phyloP scores from a whole-genome alignment of 2,888 invertebrate species.

The Tetropium fuscum region DNA sequence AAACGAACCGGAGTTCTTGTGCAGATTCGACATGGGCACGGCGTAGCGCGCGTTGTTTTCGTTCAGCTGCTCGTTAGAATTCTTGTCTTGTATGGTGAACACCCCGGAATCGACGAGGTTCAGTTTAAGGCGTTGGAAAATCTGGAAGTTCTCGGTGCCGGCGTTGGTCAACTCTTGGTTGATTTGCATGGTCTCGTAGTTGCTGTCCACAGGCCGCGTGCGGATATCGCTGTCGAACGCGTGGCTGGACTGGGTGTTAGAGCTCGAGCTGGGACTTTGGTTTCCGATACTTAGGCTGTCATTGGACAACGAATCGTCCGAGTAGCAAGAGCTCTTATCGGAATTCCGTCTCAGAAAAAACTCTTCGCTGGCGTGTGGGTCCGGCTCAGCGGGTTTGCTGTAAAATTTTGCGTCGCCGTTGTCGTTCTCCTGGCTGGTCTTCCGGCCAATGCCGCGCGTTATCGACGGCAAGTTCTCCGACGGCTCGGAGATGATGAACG shows the following conservation, averaged over 20 bases:
- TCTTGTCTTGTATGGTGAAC: conserved; percentile 23
- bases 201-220: conserved; percentile 52
- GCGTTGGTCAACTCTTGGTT: conserved; percentile 59
- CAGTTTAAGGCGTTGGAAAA: conserved; percentile 59
- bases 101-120: conserved; percentile 31
- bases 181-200: conserved; percentile 58
- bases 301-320: conserved; percentile 80
- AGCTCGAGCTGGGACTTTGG: conserved; percentile 64
- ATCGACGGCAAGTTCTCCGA: conserved; percentile 83
- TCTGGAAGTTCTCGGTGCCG: conserved; percentile 58
- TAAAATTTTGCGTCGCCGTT: conserved; percentile 10
- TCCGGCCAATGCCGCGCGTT: conserved; percentile 75
- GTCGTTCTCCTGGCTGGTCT: conserved; percentile 75
- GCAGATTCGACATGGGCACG: conserved; percentile 45
- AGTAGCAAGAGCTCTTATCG: conserved; percentile 78
- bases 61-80: conserved; percentile 7
- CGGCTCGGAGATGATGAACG: conserved; percentile 80
- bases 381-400: conserved; percentile 31
- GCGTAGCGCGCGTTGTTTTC: conserved; percentile 24
- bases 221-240: conserved; percentile 58
- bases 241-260: conserved; percentile 62
- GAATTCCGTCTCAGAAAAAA: conserved; percentile 74
- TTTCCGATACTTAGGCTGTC: conserved; percentile 68
- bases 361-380: conserved; percentile 52
- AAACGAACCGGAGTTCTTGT: conserved; percentile 66